Evolutionary conservation across 2,888 invertebrate species (phyloP).

Genomic region (Ophion slaviceki): DNA sequence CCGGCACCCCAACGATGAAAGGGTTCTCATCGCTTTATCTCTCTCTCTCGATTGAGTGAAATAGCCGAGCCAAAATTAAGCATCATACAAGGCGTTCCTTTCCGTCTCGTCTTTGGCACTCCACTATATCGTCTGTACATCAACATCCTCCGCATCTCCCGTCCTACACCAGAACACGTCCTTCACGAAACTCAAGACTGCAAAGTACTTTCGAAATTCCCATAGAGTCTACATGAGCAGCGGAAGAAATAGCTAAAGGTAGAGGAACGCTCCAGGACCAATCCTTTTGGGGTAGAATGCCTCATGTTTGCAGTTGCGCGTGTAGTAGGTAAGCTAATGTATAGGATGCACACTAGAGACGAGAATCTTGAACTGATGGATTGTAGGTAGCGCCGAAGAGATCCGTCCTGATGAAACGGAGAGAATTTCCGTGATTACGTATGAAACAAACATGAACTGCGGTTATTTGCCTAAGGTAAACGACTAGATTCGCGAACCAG

Average conservation of each 20-base stretch:
- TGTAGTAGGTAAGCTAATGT: neutral
- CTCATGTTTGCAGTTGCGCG: neutral
- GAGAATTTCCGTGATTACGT: constrained; percentile 21
- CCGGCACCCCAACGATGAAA: constrained; percentile 26
- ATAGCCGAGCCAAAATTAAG: constrained; percentile 14
- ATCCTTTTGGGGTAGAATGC: neutral
- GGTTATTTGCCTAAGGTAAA: neutral
- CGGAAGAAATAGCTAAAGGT: neutral
- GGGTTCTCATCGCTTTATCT: constrained; percentile 37
- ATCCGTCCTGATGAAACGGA: neutral
- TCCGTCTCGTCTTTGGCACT: neutral
- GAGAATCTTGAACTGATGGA: constrained; percentile 10
- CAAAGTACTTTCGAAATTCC: neutral
- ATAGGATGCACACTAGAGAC: neutral
- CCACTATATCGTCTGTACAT: neutral
- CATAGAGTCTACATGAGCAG: neutral
- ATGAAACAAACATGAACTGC: neutral
- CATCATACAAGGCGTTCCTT: constrained; percentile 5
- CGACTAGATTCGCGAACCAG: constrained; percentile 10
- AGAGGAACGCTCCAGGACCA: neutral
- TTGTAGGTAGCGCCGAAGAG: constrained; percentile 6
- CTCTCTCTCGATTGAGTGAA: constrained; percentile 14
- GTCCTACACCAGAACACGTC: no score
- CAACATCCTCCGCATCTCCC: neutral
- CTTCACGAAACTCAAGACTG: no score